Evolutionary conservation across 2,888 invertebrate species (phyloP), one percentile per base, ranked within the genome.

Genomic region (Trissolcus japonicus): DNA sequence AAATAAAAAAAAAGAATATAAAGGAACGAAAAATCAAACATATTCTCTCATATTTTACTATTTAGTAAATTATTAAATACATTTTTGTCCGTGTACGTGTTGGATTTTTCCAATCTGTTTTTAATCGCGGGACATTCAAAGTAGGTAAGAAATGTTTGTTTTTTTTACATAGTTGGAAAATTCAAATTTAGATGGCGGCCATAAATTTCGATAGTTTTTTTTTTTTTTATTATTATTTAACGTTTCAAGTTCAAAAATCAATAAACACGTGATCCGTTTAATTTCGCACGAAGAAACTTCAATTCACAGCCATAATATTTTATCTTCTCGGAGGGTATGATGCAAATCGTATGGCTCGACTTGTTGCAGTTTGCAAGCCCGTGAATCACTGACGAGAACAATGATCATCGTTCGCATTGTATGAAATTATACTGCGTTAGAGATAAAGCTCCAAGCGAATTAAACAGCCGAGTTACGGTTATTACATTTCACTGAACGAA

Each of bases 361-460:
- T 73, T 60, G 65, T 73, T 73, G 43, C 60, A 66, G 65, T 65
- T 73, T 40, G 50, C 55, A 35, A 54, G 59, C 51, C 65, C 41
- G 55, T 66, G 65, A 66, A 73, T 65, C 65, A 60, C 60, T 46
- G 19, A 46, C 53, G 72, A 62, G 63, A 57, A 66, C 65, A 66
- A 73, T 60, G 50, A 55, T 65, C 54, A 66, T 66, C 41, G 65
- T 65, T 73, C 65, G 54, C 60, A 65, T 73, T 65, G 60, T 66
- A 60, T 48, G 55, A 65, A 73, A 65, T 73, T 65, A 73, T 66
- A 73, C 57, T 55, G 65, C 65, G 40, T 60, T 59, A 25, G 51
- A 17, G 53, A 60, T 68, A 54, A 54, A 19, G 54, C 21, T 54
- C 2, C 29, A 19, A 13, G 14, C 51, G 29, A 35, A 69, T 61